These are phyloP conservation scores for Phrynosoma blainvillii DNA, from an alignment of 2,113 vertebrate species.

Conservation along the genomic window DNA sequence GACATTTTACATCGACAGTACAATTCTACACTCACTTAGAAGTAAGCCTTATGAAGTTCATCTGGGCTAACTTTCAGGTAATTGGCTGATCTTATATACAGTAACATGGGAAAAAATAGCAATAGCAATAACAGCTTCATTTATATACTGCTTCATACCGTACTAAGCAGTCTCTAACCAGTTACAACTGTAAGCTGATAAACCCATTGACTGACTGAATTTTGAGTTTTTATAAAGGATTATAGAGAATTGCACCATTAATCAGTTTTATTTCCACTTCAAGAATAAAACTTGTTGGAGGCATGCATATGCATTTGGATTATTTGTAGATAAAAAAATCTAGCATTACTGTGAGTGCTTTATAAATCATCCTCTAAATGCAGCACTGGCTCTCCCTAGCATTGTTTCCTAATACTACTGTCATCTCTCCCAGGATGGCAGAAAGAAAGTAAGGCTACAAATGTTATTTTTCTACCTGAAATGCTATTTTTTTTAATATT, in stretches of 20 bases:
- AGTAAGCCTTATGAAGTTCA: background rate
- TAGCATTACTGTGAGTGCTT: background rate
- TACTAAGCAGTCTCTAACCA: too few relatives aligned
- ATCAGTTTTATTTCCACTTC: background rate
- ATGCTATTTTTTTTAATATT: background rate
- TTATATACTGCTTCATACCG: too few relatives aligned
- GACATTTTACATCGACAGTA: background rate
- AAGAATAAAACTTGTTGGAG: background rate
- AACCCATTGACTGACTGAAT: background rate
- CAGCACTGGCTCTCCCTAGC: too few relatives aligned
- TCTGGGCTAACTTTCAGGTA: background rate
- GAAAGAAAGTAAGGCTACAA: background rate
- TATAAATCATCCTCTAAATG: background rate
- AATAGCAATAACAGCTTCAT: too few relatives aligned
- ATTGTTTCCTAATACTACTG: background rate
- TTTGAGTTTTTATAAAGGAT: background rate
- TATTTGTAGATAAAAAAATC: background rate
- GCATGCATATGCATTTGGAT: background rate
- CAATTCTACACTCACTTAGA: background rate
- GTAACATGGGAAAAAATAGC: background rate
- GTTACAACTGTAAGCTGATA: too few relatives aligned
- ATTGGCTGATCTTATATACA: background rate
- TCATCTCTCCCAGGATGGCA: background rate
- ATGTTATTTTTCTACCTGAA: background rate
- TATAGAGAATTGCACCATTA: background rate